Evolutionary conservation across 2,888 invertebrate genomes (phyloP).

Genomic region (Bellardia pandia): DNA sequence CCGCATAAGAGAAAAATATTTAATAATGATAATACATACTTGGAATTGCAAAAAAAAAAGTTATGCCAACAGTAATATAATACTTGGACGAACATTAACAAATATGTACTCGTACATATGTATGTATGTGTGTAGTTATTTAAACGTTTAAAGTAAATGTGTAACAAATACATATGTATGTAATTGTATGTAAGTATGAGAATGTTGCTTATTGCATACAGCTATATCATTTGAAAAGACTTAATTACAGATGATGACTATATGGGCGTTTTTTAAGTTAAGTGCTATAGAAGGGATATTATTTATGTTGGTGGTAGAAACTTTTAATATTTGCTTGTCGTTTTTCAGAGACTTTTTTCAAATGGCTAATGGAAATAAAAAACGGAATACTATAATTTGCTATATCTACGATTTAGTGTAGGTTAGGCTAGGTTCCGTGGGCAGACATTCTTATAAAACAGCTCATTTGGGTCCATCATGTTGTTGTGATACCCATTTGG

Average conservation of each 20-base stretch:
- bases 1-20: not conserved
- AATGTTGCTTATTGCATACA: not conserved
- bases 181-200: not conserved
- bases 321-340: too few relatives aligned
- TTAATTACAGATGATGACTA: not conserved
- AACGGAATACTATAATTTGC: too few relatives aligned
- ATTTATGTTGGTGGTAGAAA: not conserved
- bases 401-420: too few relatives aligned
- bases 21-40: slow-evolving; percentile 3
- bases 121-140: not conserved
- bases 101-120: not conserved
- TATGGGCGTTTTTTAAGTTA: too few relatives aligned
- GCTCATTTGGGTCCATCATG: too few relatives aligned
- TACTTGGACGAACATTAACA: not conserved
- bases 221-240: not conserved
- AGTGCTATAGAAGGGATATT: too few relatives aligned
- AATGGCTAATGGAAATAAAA: too few relatives aligned
- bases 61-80: not conserved
- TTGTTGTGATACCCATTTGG: too few relatives aligned
- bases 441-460: too few relatives aligned
- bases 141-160: not conserved
- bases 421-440: too few relatives aligned
- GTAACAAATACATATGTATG: not conserved
- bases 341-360: too few relatives aligned
- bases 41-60: not conserved